A percentile compares a stretch with the other conserved stretches of the same genome.
Conservation (phyloP, 2,797 vertebrate species). For the Alfaro cultratus region DNA sequence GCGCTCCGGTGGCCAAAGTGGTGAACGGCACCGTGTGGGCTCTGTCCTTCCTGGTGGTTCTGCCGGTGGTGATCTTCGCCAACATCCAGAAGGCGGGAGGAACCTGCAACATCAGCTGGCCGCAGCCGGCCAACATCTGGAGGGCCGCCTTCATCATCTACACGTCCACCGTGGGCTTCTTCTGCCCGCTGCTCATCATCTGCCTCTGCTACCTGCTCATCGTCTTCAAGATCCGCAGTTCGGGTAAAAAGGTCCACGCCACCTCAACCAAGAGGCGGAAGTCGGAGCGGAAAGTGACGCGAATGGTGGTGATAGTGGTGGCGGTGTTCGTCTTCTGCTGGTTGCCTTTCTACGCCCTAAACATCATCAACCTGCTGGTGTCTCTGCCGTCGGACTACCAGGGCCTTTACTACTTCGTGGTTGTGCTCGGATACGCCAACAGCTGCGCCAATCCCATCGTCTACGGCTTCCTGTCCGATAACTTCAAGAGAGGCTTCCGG, state of each 20-base stretch:
- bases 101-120: conserved; percentile 96
- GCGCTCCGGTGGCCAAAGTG: conserved; percentile 89
- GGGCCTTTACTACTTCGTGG: conserved; percentile 91
- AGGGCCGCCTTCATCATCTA: conserved; percentile 91
- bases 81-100: conserved; percentile 86
- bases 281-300: conserved; percentile 91
- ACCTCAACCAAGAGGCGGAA: conserved; percentile 88
- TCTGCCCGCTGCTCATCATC: conserved; percentile 93
- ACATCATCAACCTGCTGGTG: conserved; percentile 93
- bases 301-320: conserved; percentile 97
- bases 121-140: conserved; percentile 89
- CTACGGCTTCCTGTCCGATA: conserved; percentile 95
- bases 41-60: conserved; percentile 89
- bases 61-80: conserved; percentile 92
- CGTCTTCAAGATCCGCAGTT: conserved; percentile 93
- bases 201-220: conserved; percentile 97
- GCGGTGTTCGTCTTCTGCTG: conserved; percentile 95
- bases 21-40: conserved; percentile 92
- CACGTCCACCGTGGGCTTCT: conserved; percentile 93
- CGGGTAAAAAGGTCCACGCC: conserved; percentile 89
- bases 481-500: conserved; percentile 93
- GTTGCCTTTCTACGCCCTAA: conserved; percentile 95
- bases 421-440: conserved; percentile 94
- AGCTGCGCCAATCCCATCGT: conserved; percentile 98
- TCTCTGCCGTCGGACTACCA: conserved; percentile 86